A percentile compares a stretch with the other conserved stretches of the same genome.
These are phyloP conservation scores for Drosophila multiciliata DNA, from an alignment of 2,888 invertebrate genomes.

Conservation along the genomic window DNA sequence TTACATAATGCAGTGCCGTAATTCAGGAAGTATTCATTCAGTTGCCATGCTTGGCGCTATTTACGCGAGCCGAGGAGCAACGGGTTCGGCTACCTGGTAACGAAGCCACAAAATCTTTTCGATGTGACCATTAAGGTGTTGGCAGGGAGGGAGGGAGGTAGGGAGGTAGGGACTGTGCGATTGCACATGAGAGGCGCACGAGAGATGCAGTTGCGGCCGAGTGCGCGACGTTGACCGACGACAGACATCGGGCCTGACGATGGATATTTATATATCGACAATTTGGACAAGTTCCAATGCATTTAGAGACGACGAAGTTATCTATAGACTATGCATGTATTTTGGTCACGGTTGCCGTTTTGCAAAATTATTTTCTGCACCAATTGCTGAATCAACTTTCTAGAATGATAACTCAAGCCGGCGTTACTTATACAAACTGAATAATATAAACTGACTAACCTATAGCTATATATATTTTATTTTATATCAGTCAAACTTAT, in stretches of 20 bases:
- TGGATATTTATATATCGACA: conserved; percentile 83
- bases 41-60: conserved; percentile 61
- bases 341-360: conserved; percentile 77
- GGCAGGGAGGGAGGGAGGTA: not conserved
- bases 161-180: conserved; percentile 7
- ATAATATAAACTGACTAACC: not conserved
- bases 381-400: conserved; percentile 42
- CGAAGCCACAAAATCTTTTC: conserved; percentile 1
- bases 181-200: conserved; percentile 58
- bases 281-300: conserved; percentile 84
- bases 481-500: not conserved
- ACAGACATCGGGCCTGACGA: conserved; percentile 58
- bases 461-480: not conserved
- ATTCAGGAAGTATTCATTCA: conserved; percentile 79
- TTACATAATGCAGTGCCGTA: conserved; percentile 58
- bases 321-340: conserved; percentile 76
- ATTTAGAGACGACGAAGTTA: conserved; percentile 79
- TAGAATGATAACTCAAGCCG: conserved; percentile 3
- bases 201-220: conserved; percentile 67
- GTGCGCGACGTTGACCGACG: conserved; percentile 61
- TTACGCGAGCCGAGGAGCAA: conserved; percentile 35
- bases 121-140: not conserved
- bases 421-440: conserved; percentile 13
- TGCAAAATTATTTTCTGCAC: conserved; percentile 73
- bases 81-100: conserved; percentile 48